Percentiles rank a stretch among this genome's conserved stretches.
Evolutionary conservation across 2,888 invertebrate genomes (phyloP).

Genomic region (Fragum whitleyi): DNA sequence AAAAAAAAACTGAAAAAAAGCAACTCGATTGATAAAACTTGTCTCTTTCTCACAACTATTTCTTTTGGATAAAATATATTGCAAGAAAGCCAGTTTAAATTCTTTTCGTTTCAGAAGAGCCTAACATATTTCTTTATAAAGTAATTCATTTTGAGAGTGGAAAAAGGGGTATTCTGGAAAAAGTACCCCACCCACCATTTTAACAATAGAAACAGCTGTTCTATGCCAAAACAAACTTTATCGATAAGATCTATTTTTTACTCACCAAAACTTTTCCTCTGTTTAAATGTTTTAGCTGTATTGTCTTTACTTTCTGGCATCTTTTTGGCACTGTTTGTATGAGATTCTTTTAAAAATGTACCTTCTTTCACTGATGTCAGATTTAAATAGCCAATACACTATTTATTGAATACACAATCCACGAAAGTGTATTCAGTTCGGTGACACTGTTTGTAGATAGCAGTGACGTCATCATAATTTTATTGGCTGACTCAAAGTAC

Average conservation of each 20-base stretch:
- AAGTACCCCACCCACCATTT: constrained; percentile 9
- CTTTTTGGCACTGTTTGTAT: constrained; percentile 33
- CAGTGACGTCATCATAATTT: constrained; percentile 8
- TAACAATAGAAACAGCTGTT: constrained; percentile 3
- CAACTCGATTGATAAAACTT: too few relatives aligned
- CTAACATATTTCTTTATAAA: too few relatives aligned
- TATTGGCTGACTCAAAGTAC: constrained; percentile 34
- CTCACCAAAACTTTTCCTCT: constrained; percentile 85
- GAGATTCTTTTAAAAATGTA: constrained; percentile 7
- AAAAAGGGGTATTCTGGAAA: too few relatives aligned
- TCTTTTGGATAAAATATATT: too few relatives aligned
- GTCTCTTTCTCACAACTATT: too few relatives aligned
- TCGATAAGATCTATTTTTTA: constrained; percentile 23
- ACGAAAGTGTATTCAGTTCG: constrained; percentile 4
- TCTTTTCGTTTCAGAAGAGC: too few relatives aligned
- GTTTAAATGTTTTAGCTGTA: constrained; percentile 84
- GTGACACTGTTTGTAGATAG: constrained; percentile 2
- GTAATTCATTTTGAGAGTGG: too few relatives aligned
- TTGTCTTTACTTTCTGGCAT: constrained; percentile 81
- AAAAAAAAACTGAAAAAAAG: too few relatives aligned
- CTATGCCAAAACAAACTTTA: not conserved
- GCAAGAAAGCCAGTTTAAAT: too few relatives aligned
- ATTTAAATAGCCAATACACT: not conserved
- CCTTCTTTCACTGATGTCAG: not conserved
- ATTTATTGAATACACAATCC: not conserved